Evolutionary conservation across 2,888 invertebrate genomes (phyloP).

Genomic region (Schrankia costaestrigalis): DNA sequence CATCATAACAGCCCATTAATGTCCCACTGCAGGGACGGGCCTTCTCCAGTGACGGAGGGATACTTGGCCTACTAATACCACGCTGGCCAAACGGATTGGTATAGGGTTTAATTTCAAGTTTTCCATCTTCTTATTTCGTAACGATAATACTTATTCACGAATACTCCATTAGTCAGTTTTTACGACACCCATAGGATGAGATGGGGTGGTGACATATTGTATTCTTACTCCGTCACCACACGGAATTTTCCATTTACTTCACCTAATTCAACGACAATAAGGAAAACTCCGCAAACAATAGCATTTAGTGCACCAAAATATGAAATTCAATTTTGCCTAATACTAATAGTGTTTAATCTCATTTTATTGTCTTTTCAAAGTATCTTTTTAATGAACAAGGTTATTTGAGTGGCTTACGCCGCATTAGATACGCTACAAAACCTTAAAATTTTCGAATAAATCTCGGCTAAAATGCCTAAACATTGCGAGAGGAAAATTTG

Average conservation of each 20-base stretch:
- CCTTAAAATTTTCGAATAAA: constrained; percentile 23
- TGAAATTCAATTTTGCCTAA: constrained; percentile 20
- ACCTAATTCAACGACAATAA: constrained; percentile 4
- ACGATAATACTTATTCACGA: no score
- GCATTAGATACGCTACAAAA: constrained; percentile 24
- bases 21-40: no score
- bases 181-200: no score
- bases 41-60: no score
- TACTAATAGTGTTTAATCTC: constrained; percentile 24
- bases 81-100: no score
- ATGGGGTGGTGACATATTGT: no score
- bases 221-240: no score
- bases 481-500: constrained; percentile 10
- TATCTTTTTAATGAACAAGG: constrained; percentile 44
- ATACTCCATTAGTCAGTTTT: no score
- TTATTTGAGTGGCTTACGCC: constrained; percentile 37
- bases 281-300: constrained; percentile 7
- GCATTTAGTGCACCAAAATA: constrained; percentile 14
- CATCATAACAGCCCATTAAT: no score
- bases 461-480: constrained; percentile 19
- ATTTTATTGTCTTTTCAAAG: constrained; percentile 24
- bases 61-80: no score
- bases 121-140: no score
- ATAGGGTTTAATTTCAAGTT: no score
- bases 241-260: not conserved